Evolutionary conservation across 2,888 invertebrate species (phyloP).

Genomic region (Crocallis elinguaria): DNA sequence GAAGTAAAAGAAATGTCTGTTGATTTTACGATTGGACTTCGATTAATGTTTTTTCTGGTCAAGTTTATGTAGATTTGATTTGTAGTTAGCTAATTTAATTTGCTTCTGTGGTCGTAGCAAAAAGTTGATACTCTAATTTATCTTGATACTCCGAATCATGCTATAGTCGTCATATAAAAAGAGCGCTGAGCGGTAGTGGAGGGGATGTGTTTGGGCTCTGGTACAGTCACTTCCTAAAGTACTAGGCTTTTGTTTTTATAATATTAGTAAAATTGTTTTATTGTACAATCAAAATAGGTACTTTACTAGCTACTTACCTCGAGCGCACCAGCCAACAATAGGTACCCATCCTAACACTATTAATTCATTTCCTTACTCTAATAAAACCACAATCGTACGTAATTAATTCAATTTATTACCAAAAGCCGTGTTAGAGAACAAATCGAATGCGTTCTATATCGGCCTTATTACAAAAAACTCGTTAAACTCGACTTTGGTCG

Average conservation of each 20-base stretch:
- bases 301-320: too few relatives aligned
- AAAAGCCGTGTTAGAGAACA: conserved; percentile 51
- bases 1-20: conserved; percentile 37
- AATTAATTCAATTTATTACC: conserved; percentile 65
- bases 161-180: neutral
- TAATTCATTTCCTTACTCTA: conserved; percentile 33
- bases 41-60: conserved; percentile 19
- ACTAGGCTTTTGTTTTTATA: too few relatives aligned
- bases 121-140: conserved; percentile 6
- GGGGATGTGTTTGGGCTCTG: neutral
- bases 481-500: too few relatives aligned
- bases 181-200: neutral
- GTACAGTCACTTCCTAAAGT: too few relatives aligned
- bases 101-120: conserved; percentile 7
- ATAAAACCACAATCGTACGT: conserved; percentile 41
- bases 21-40: conserved; percentile 37
- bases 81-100: conserved; percentile 35
- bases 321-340: too few relatives aligned
- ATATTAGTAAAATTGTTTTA: too few relatives aligned
- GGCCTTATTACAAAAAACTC: too few relatives aligned
- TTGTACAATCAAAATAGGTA: too few relatives aligned
- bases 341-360: conserved; percentile 11
- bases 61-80: conserved; percentile 24
- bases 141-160: neutral
- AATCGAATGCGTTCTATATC: conserved; percentile 31